Conservation (phyloP, 2,797 vertebrate genomes). For the Glossophaga mutica region DNA sequence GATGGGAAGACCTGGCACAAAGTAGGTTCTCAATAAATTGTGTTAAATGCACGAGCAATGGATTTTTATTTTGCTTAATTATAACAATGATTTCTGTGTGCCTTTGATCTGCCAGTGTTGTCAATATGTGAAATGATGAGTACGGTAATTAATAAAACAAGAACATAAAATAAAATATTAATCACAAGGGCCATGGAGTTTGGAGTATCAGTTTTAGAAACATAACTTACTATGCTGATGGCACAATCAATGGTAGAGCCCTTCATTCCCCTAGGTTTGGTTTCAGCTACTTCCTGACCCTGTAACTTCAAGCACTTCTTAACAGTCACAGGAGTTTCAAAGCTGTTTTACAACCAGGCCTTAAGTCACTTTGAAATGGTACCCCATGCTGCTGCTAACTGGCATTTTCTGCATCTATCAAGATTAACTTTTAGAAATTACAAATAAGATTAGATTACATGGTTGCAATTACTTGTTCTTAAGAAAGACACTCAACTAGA, state of each 20-base stretch:
- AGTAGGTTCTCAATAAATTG: neutral
- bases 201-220: neutral
- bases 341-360: neutral
- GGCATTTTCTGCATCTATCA: neutral
- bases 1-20: neutral
- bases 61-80: neutral
- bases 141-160: neutral
- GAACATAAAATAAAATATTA: neutral
- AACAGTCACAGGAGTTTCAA: neutral
- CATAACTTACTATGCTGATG: neutral
- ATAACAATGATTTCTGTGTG: neutral
- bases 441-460: neutral
- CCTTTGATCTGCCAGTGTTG: neutral
- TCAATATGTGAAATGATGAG: neutral
- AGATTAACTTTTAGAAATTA: neutral
- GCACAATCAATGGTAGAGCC: neutral
- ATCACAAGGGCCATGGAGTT: neutral
- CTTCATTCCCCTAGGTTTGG: neutral
- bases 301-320: neutral
- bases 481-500: neutral
- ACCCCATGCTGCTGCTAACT: neutral
- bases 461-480: neutral
- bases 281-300: neutral
- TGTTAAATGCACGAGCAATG: neutral
- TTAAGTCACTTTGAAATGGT: neutral